phyloP scores from a whole-genome alignment of 2,113 vertebrate species.

The Nothocercus julius region DNA sequence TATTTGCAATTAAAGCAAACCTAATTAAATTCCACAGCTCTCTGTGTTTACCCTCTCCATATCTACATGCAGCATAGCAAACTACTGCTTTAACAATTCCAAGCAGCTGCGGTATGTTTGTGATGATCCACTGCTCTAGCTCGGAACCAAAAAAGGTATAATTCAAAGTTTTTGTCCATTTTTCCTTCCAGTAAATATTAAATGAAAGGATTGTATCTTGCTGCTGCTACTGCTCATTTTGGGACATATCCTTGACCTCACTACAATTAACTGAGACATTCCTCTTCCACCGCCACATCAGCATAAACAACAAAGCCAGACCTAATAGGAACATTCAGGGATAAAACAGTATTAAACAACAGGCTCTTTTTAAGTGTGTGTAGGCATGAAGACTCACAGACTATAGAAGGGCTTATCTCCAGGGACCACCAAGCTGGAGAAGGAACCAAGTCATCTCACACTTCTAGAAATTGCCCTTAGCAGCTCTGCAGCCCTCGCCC shows the following conservation, averaged over 20 bases:
- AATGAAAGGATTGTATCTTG: background rate
- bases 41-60: background rate
- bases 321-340: background rate
- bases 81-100: background rate
- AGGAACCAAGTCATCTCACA: background rate
- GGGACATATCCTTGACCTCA: background rate
- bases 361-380: background rate
- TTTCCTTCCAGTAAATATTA: background rate
- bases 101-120: background rate
- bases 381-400: background rate
- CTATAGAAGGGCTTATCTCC: background rate
- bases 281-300: background rate
- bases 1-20: background rate
- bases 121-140: background rate
- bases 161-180: background rate
- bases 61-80: background rate
- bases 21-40: slow-evolving; percentile 8
- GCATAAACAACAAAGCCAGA: background rate
- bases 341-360: background rate
- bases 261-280: background rate
- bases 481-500: background rate
- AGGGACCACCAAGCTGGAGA: background rate
- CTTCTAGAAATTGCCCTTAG: background rate
- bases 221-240: background rate
- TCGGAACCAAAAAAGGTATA: background rate